Base-by-base conservation (phyloP, 2,113 vertebrate species). In the Fulmarus glacialis region DNA sequence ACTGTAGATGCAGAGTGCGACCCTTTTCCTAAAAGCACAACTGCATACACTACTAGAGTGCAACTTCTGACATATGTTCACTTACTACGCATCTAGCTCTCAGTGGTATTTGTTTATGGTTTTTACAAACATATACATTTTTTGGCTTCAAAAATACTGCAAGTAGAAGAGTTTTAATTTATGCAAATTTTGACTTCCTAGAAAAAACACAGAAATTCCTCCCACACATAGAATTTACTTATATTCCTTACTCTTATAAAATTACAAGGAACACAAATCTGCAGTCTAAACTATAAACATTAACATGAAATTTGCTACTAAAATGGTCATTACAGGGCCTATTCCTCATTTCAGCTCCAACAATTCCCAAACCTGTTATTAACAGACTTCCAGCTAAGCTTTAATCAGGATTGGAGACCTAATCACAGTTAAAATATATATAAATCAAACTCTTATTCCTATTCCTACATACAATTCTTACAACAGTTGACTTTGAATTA, bases 301-400 rank as follows among this genome's bases (percentile, higher is more conserved):
- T n/a, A 86, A 24, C n/a, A 63, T 21, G 26, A 68, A 48, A 64
- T 85, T 52, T 56, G 34, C 30, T 77, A 68, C 23, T 60, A 86
- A 92, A 96, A 90, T 45, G 53, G n/a, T 78, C 82, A 90, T 90
- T 83, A 67, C 16, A 95, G 26, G 72, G 56, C 47, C 62, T 82
- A 14, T 90, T 97, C 84, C 85, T 94, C 86, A 87, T 88, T 96
- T 97, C 55, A 87, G 81, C 48, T 88, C 87, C 92, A 88, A 40
- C 64, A 90, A 77, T 55, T 83, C 50, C 92, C 87, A 67, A 95
- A 72, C 8, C 2, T 1, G 2, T 91, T 94, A 92, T 58, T 83
- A 97, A 94, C 0, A 62, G n/a, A 87, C 60, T 83, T 63, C 59
- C 86, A 83, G 45, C 82, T 89, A 96, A 93, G 82, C 71, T 81